Evolutionary conservation across 2,797 vertebrate species (phyloP).

Genomic region (Sphenodon punctatus): DNA sequence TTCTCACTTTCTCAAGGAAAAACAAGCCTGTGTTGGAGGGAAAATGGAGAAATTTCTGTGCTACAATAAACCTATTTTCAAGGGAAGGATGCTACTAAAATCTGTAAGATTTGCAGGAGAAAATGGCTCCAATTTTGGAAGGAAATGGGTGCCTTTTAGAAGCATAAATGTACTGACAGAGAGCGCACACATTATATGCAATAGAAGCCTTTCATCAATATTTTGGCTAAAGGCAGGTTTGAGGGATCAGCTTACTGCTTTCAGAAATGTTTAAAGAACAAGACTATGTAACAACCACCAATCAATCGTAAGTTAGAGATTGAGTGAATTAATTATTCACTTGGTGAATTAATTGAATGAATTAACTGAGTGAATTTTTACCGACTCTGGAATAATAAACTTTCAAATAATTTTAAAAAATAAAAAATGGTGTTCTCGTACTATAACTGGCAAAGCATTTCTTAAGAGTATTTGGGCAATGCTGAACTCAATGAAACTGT

Average conservation of each 20-base stretch:
- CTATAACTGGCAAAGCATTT: too few species aligned
- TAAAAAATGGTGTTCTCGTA: too few species aligned
- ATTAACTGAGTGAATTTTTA: too few species aligned
- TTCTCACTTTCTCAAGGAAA: not conserved
- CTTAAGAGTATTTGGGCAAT: too few species aligned
- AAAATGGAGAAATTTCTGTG: conserved; percentile 16
- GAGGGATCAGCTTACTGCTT: conserved; percentile 12
- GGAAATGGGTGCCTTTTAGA: conserved; percentile 4
- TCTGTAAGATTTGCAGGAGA: not conserved
- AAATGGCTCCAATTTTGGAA: not conserved
- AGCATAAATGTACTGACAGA: not conserved
- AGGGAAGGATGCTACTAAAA: not conserved
- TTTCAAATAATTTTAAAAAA: too few species aligned
- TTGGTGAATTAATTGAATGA: too few species aligned
- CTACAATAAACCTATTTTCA: conserved; percentile 2
- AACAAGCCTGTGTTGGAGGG: not conserved
- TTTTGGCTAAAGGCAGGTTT: conserved; percentile 6
- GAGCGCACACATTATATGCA: not conserved
- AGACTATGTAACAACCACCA: too few species aligned
- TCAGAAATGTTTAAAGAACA: conserved; percentile 13
- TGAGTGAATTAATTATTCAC: too few species aligned
- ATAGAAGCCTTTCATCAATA: not conserved
- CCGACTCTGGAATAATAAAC: too few species aligned
- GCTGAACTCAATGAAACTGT: too few species aligned
- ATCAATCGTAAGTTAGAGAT: too few species aligned